phyloP scores from a whole-genome alignment of 2,888 invertebrate species.

The Xanthia togata region DNA sequence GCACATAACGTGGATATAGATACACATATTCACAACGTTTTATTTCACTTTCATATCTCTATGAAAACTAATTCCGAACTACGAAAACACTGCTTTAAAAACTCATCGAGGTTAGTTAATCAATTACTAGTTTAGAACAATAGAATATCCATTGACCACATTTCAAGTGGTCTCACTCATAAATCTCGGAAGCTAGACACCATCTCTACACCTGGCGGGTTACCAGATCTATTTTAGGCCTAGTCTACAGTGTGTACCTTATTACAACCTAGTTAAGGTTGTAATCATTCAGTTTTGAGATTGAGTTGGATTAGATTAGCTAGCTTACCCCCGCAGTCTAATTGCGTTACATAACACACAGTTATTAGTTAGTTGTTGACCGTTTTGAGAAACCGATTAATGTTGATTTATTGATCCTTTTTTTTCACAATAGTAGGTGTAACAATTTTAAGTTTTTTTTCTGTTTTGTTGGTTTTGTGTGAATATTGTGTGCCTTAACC shows the following conservation, averaged over 20 bases:
- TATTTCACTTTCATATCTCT: neutral
- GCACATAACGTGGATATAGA: neutral
- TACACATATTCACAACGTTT: neutral
- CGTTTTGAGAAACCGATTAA: neutral
- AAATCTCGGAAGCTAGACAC: constrained; percentile 35
- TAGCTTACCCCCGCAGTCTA: neutral
- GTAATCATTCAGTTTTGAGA: neutral
- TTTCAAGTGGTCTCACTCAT: constrained; percentile 24
- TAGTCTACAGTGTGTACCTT: neutral
- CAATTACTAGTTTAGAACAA: constrained; percentile 26
- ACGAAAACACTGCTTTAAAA: neutral
- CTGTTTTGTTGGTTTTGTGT: too few species aligned
- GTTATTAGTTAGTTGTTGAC: neutral
- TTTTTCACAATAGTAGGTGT: too few species aligned
- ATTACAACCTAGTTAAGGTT: too few species aligned
- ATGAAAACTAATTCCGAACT: constrained; percentile 1
- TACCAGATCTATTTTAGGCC: constrained; percentile 24
- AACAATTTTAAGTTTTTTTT: too few species aligned
- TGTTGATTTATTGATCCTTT: neutral
- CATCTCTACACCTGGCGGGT: constrained; percentile 1
- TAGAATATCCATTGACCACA: constrained; percentile 43
- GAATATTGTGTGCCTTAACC: too few species aligned
- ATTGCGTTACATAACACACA: neutral
- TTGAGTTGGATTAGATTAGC: neutral
- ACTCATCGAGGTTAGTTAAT: constrained; percentile 8